Evolutionary conservation across 2,888 invertebrate species (phyloP).

Genomic region (Periphyllus acericola): DNA sequence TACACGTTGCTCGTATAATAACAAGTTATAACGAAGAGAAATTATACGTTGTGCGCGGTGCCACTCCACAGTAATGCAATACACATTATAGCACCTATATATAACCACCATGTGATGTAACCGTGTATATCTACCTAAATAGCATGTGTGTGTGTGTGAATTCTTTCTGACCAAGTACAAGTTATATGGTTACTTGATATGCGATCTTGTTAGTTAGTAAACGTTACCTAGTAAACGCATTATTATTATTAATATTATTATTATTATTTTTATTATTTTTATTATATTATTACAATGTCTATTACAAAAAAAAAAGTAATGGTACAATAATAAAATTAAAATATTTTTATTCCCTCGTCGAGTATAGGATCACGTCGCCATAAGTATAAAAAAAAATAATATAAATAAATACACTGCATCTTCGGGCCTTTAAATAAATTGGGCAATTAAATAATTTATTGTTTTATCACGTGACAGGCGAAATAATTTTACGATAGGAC

Average conservation of each 20-base stretch:
- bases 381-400: too few relatives aligned
- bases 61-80: neutral
- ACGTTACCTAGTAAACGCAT: neutral
- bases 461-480: too few relatives aligned
- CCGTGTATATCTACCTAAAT: neutral
- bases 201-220: neutral
- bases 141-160: neutral
- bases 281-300: neutral
- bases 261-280: too few relatives aligned
- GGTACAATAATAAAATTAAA: neutral
- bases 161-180: neutral
- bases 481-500: too few relatives aligned
- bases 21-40: slow-evolving; percentile 9
- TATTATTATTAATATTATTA: too few relatives aligned
- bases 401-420: too few relatives aligned
- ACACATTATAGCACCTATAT: neutral
- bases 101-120: neutral
- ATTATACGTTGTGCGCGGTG: neutral
- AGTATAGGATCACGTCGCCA: too few relatives aligned
- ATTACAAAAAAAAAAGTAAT: neutral
- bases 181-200: slow-evolving; percentile 4
- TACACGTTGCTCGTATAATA: neutral
- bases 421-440: too few relatives aligned
- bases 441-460: too few relatives aligned
- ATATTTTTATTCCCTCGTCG: too few relatives aligned